A percentile compares a stretch with the other conserved stretches of the same genome.
Evolutionary conservation across 2,888 invertebrate species (phyloP).

Genomic region (Norana najaformis): DNA sequence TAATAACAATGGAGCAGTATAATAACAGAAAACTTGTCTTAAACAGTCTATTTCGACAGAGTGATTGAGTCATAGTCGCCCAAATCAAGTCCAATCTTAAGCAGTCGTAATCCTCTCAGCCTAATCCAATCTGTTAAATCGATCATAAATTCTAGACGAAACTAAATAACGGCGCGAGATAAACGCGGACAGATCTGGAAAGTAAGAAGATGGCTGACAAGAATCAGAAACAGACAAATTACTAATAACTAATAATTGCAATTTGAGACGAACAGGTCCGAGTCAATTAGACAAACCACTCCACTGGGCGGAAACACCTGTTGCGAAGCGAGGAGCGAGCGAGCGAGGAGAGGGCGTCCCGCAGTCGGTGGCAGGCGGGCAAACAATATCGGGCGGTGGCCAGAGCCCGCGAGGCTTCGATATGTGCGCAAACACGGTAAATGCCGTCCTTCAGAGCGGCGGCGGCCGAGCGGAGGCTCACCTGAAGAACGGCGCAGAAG

Average conservation of each 20-base stretch:
- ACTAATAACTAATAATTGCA: slow-evolving; percentile 13
- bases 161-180: background rate
- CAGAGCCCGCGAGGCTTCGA: background rate
- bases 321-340: background rate
- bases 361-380: background rate
- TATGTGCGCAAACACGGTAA: slow-evolving; percentile 7
- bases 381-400: background rate
- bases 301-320: background rate
- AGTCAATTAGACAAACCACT: slow-evolving; percentile 5
- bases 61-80: background rate
- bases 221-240: background rate
- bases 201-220: background rate
- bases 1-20: background rate
- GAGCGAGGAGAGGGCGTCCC: background rate
- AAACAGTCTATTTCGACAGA: background rate
- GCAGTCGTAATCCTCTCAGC: background rate
- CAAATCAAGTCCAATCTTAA: background rate
- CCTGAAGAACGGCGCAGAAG: background rate
- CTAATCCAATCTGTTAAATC: background rate
- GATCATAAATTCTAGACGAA: background rate
- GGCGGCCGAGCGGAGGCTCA: background rate
- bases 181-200: background rate
- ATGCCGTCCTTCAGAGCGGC: slow-evolving; percentile 1
- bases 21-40: background rate
- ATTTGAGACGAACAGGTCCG: background rate